Base-by-base conservation (phyloP, 1,140 invertebrate genomes). In the Amyelois transitella region DNA sequence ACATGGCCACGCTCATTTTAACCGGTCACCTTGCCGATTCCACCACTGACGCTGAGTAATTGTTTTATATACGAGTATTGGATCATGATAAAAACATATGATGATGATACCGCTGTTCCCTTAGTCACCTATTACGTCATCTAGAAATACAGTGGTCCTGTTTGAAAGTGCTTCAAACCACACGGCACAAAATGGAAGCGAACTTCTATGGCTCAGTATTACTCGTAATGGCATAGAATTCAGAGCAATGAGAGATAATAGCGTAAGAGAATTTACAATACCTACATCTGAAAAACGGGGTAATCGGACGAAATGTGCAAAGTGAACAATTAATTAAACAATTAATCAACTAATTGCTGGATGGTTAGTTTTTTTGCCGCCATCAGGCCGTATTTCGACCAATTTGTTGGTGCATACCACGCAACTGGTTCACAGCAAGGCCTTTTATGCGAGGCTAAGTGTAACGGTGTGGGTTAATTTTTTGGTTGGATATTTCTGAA, bases 301-400 rank as follows among this genome's bases (percentile, higher is more conserved):
- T 14, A 38, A 38, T 14, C 32, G 32, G 32, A 38, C 12, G 66
- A 68, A 66, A 67, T 64, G 69, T 64, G 55, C 67, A 67, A 57
- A 62, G 53, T 63, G 64, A 65, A 68, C 75, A 86, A 86, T 86
- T 86, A 83, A 86, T 86, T 86, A 83, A 85, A 86, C 78, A 86
- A 86, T 86, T 86, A 85, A 86, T 85, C 78, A 77, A 62, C 75
- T 77, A 86, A 85, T 86, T 86, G 71, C 75, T 62, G 51, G 70
- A 77, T 78, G 77, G 81, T 83, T 86, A 80, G 73, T 72, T 83
- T 86, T 84, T 85, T 86, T 62, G 66, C 62, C 61, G 58, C 61
- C 44, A 55, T 62, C 62, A 51, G 58, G 53, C 54, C 58, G 66
- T 60, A 58, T 68, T 83, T 76, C 70, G 68, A 72, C 71, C 80